Conservation (phyloP, 2,797 vertebrate genomes). For the Tapirus indicus region DNA sequence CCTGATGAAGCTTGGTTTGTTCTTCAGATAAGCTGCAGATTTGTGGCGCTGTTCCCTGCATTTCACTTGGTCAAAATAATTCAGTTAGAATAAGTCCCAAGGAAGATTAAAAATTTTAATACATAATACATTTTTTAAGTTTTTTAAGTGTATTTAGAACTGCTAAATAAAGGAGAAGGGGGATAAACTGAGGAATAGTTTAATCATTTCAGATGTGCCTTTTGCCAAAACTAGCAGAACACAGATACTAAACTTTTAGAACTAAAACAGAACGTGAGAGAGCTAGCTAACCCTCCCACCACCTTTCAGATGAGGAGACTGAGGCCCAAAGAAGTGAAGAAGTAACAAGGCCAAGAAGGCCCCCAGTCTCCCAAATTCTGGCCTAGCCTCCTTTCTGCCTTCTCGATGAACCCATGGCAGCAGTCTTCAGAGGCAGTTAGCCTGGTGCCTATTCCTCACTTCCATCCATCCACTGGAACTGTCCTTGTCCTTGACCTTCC, state of each 20-base stretch:
- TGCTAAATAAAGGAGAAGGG: background rate
- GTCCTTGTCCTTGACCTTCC: background rate
- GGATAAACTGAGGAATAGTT: background rate
- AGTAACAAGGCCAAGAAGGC: background rate
- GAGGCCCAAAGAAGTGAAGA: background rate
- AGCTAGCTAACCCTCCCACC: background rate
- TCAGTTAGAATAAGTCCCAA: slow-evolving; percentile 25
- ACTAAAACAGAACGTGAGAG: background rate
- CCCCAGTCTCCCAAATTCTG: rapidly evolving
- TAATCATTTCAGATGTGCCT: background rate
- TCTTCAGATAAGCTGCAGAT: slow-evolving; percentile 46
- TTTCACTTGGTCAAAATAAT: slow-evolving; percentile 47
- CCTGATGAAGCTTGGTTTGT: slow-evolving; percentile 20
- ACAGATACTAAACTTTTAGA: background rate
- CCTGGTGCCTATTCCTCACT: background rate
- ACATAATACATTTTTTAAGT: slow-evolving; percentile 12
- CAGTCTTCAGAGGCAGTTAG: background rate
- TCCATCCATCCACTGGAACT: background rate
- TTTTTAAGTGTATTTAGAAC: slow-evolving; percentile 41
- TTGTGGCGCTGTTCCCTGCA: slow-evolving; percentile 27
- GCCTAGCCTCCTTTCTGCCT: background rate
- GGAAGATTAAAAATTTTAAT: background rate
- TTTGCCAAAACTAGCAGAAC: slow-evolving; percentile 16
- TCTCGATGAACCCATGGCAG: background rate
- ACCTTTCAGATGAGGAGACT: background rate